These are phyloP conservation scores for Euwallacea similis DNA, from an alignment of 1,140 invertebrate genomes.

Conservation along the genomic window DNA sequence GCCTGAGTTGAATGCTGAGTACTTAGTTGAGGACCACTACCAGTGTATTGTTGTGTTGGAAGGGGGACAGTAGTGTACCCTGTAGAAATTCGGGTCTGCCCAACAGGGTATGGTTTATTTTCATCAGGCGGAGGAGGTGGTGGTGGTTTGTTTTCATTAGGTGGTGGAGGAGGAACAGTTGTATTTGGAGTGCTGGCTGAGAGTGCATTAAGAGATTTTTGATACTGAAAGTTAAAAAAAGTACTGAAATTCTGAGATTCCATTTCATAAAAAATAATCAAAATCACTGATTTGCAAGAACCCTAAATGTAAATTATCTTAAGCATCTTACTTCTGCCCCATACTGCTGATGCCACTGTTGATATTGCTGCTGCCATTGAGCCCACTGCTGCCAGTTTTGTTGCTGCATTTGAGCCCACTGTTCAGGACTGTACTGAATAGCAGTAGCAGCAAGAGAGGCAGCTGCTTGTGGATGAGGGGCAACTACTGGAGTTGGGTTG, in stretches of 20 bases:
- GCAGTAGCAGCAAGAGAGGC: slow-evolving; percentile 53
- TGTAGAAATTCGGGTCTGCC: background rate
- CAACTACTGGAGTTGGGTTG: slow-evolving; percentile 29
- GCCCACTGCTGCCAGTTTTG: slow-evolving; percentile 84
- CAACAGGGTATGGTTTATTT: background rate
- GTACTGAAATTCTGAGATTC: too few species aligned
- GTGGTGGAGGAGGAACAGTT: slow-evolving; percentile 54
- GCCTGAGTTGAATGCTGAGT: slow-evolving; percentile 10
- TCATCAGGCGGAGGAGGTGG: slow-evolving; percentile 51
- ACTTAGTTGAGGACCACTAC: background rate
- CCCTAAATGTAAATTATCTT: background rate
- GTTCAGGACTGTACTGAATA: slow-evolving; percentile 67
- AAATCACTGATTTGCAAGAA: too few species aligned
- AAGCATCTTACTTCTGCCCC: slow-evolving; percentile 66
- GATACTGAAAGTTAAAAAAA: slow-evolving; percentile 46
- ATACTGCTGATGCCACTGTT: slow-evolving; percentile 81
- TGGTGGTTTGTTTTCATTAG: slow-evolving; percentile 58
- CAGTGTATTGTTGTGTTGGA: slow-evolving; percentile 30
- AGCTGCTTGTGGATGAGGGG: slow-evolving; percentile 17
- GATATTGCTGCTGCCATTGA: slow-evolving; percentile 81
- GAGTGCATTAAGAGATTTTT: slow-evolving; percentile 53
- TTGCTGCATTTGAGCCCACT: slow-evolving; percentile 67
- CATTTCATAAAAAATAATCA: too few species aligned
- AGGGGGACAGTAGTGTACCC: slow-evolving; percentile 38
- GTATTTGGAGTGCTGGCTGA: slow-evolving; percentile 46